Conservation (phyloP, 2,888 invertebrate genomes). For the Pterobdella sp. region DNA sequence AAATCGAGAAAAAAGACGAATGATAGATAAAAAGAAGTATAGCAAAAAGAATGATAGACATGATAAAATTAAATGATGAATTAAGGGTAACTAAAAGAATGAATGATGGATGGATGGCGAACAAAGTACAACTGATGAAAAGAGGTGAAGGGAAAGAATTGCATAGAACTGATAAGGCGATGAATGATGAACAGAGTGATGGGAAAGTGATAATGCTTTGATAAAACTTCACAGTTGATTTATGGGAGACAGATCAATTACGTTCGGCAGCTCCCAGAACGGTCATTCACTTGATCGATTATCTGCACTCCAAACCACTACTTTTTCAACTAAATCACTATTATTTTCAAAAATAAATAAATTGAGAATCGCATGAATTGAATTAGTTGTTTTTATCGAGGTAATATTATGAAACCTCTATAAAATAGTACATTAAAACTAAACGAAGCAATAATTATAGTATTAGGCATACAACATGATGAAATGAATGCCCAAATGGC, state of each 20-base stretch:
- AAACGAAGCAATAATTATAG: too few relatives aligned
- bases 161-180: not conserved
- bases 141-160: conserved; percentile 9
- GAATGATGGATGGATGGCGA: not conserved
- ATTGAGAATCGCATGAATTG: too few relatives aligned
- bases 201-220: not conserved
- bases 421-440: too few relatives aligned
- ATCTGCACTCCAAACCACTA: not conserved
- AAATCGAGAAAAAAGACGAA: not conserved
- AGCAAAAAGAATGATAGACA: too few relatives aligned
- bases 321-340: too few relatives aligned
- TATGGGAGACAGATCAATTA: conserved; percentile 12
- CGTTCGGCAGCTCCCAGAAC: not conserved
- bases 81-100: not conserved
- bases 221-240: conserved; percentile 10
- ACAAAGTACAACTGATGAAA: not conserved
- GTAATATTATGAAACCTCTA: too few relatives aligned
- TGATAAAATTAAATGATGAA: conserved; percentile 3
- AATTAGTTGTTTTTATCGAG: too few relatives aligned
- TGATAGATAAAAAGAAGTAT: too few relatives aligned
- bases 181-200: conserved; percentile 10
- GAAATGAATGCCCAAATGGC: too few relatives aligned
- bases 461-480: too few relatives aligned
- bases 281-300: conserved; percentile 4
- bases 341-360: too few relatives aligned